Evolutionary conservation across 1,140 invertebrate species (phyloP).

Genomic region (Bombus picipes): DNA sequence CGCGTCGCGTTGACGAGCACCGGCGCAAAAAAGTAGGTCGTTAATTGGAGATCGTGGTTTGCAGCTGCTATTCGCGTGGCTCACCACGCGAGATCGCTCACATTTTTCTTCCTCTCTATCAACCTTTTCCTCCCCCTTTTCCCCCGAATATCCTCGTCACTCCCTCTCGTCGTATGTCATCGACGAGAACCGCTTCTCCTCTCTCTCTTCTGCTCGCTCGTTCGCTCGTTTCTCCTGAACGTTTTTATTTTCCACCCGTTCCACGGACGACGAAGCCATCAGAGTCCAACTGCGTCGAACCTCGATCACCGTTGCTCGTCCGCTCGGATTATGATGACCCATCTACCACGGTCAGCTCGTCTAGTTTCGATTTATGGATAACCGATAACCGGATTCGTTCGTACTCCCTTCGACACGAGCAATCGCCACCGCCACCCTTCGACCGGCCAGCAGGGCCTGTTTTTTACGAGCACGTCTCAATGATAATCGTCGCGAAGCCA

Average conservation of each 20-base stretch:
- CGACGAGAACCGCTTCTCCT: not conserved
- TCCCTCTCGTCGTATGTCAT: not conserved
- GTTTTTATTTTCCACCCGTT: constrained; percentile 12
- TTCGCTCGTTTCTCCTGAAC: not conserved
- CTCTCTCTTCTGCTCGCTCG: not conserved
- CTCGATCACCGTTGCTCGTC: constrained; percentile 57
- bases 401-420: not conserved
- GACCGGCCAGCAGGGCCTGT: not conserved
- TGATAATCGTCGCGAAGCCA: constrained; percentile 45
- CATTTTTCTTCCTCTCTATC: not conserved
- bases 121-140: too few relatives aligned
- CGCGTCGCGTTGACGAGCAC: not conserved
- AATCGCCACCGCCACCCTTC: not conserved
- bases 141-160: too few relatives aligned
- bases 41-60: constrained; percentile 31
- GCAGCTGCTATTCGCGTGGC: not conserved
- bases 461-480: constrained; percentile 57
- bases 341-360: constrained; percentile 67
- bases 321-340: constrained; percentile 67
- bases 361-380: constrained; percentile 69
- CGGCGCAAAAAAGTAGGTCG: constrained; percentile 25
- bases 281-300: constrained; percentile 29
- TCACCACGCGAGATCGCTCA: not conserved
- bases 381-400: constrained; percentile 67
- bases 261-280: constrained; percentile 20